Percentiles rank a stretch among this genome's conserved stretches.
These are phyloP conservation scores for Palloptera scutellata DNA, from an alignment of 2,888 invertebrate genomes.

Conservation along the genomic window DNA sequence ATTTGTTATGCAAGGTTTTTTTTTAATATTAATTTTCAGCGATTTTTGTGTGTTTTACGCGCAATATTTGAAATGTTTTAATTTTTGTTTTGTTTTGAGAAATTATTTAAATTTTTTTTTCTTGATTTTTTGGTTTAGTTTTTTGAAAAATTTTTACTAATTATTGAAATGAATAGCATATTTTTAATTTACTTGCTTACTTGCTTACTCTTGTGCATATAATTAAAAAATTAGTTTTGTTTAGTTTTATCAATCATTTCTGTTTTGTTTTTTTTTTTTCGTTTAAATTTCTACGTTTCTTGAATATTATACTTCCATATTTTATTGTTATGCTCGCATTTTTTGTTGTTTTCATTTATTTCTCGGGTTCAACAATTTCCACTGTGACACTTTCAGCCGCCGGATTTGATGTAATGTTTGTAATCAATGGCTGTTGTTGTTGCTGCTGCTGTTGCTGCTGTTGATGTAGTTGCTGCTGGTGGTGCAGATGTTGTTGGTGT, in stretches of 20 bases:
- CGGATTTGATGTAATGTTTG: conserved; percentile 64
- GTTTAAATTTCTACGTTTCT: conserved; percentile 27
- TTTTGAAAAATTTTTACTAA: conserved; percentile 29
- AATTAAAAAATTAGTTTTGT: neutral
- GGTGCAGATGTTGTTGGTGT: conserved; percentile 47
- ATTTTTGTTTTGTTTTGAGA: conserved; percentile 21
- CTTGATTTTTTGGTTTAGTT: conserved; percentile 30
- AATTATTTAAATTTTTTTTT: conserved; percentile 28
- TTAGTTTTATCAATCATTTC: conserved; percentile 2
- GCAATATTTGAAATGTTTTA: conserved; percentile 29
- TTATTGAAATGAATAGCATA: no score
- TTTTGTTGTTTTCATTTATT: conserved; percentile 54
- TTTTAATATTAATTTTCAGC: conserved; percentile 24
- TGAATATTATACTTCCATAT: no score
- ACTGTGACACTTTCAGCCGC: conserved; percentile 76
- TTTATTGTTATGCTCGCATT: neutral
- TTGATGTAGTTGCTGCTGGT: conserved; percentile 50
- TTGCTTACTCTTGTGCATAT: no score
- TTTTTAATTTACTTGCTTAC: no score
- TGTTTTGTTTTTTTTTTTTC: conserved; percentile 15
- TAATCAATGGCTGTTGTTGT: conserved; percentile 53
- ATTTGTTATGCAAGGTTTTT: conserved; percentile 64
- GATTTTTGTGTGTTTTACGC: conserved; percentile 33
- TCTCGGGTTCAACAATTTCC: conserved; percentile 76
- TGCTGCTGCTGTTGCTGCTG: conserved; percentile 39